Base-by-base conservation (phyloP, 2,113 vertebrate genomes). In the Mellivora capensis region DNA sequence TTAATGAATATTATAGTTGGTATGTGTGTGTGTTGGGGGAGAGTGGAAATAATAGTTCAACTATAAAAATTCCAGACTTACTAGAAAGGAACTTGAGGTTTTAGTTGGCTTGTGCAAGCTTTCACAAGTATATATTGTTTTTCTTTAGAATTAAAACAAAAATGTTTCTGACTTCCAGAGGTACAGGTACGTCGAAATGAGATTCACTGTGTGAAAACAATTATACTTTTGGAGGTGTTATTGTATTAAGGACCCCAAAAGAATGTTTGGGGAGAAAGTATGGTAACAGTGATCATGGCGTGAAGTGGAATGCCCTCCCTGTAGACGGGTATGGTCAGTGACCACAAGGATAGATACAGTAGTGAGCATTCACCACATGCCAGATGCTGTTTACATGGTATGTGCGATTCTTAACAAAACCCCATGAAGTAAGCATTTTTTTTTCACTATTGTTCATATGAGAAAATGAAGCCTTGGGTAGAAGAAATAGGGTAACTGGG, bases 221-320 rank as follows among this genome's bases (percentile, higher is more conserved):
- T 52, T 76, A 21, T 59, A 29, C 29, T 82, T 69, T 86, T 12
- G 44, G n/a, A 62, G 44, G 0, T 92, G 29, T 62, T 84, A 59
- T 3, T 80, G 4, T 52, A 23, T 67, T 27, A 86, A 74, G 47
- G 74, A 39, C 13, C 34, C 12, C 2, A 62, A 37, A 64, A 74
- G 34, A 67, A 25, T 76, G 39, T n/a, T 64, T 81, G 1, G 57
- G 62, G 21, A 52, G 61, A 74, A n/a, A 3, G 4, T 57, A 21
- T 62, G 74, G 5, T 59, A 44, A 57, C 1, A 34, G 17, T 6
- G 21, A 37, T 49, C 21, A 34, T n/a, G 34, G 17, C 29, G 2
- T 14, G 6, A 42, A 12, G 59, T 4, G 31, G 7, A 7, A 3
- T 14, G 7, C 5, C n/a, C 4, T 0, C 0, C 23, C 0, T 2